These are phyloP conservation scores for Himalopsyche tibetana DNA, from an alignment of 2,888 invertebrate species.

Conservation along the genomic window DNA sequence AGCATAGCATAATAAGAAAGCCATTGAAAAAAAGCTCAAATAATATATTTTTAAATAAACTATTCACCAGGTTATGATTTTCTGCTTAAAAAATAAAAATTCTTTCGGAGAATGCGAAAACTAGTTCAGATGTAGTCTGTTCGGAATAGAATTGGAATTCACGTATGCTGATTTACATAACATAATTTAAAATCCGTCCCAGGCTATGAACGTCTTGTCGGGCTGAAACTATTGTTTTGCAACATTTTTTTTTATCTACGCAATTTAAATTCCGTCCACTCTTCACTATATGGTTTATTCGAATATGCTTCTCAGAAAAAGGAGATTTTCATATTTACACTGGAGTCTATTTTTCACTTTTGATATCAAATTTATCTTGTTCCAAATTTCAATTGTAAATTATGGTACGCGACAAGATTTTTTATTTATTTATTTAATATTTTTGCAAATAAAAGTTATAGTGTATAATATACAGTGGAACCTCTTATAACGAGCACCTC, in stretches of 20 bases:
- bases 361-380: too few relatives aligned
- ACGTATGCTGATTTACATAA: slow-evolving; percentile 63
- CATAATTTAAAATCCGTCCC: slow-evolving; percentile 62
- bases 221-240: slow-evolving; percentile 62
- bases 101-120: neutral
- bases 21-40: too few relatives aligned
- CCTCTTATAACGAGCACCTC: too few relatives aligned
- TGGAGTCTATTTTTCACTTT: too few relatives aligned
- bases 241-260: slow-evolving; percentile 50
- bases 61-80: neutral
- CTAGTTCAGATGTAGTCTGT: slow-evolving; percentile 3
- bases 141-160: slow-evolving; percentile 45
- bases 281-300: slow-evolving; percentile 28
- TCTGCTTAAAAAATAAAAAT: neutral
- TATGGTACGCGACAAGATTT: too few relatives aligned
- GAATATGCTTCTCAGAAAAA: neutral
- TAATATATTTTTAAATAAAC: neutral
- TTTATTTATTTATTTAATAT: too few relatives aligned
- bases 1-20: too few relatives aligned
- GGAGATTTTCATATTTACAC: neutral
- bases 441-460: too few relatives aligned
- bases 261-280: slow-evolving; percentile 58
- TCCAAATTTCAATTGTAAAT: too few relatives aligned
- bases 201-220: slow-evolving; percentile 50
- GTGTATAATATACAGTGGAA: too few relatives aligned